Evolutionary conservation across 2,888 invertebrate species (phyloP).

Genomic region (Sesia bembeciformis): DNA sequence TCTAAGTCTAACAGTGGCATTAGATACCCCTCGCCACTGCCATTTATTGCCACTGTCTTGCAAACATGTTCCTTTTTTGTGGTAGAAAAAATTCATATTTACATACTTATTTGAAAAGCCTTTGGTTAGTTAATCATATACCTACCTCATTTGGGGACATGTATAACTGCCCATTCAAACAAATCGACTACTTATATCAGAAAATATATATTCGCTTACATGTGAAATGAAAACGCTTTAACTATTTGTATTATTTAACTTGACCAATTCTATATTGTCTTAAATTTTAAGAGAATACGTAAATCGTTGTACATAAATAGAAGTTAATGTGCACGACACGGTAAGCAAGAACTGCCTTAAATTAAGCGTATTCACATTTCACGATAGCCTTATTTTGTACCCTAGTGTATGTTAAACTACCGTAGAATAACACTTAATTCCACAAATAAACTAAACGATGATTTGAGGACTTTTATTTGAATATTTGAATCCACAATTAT

Average conservation of each 20-base stretch:
- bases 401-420: conserved; percentile 29
- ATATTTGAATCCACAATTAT: not conserved
- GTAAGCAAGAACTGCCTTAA: conserved; percentile 67
- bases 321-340: conserved; percentile 43
- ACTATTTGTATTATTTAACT: conserved; percentile 35
- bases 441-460: conserved; percentile 42
- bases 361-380: conserved; percentile 61
- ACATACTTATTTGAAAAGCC: too few species aligned
- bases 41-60: too few species aligned
- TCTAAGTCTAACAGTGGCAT: too few species aligned
- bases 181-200: conserved; percentile 4
- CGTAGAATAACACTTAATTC: conserved; percentile 25
- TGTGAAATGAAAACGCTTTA: conserved; percentile 47
- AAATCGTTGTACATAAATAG: conserved; percentile 45
- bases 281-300: conserved; percentile 19
- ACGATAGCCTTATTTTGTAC: conserved; percentile 72
- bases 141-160: conserved; percentile 2
- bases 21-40: too few species aligned
- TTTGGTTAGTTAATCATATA: too few species aligned
- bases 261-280: conserved; percentile 51
- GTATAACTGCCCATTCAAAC: conserved; percentile 9
- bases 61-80: too few species aligned
- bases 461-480: conserved; percentile 15
- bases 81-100: too few species aligned
- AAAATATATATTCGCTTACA: conserved; percentile 23